Percentiles rank a stretch among this genome's conserved stretches.
Conservation (phyloP, 2,113 vertebrate genomes). For the Albula glossodonta region DNA sequence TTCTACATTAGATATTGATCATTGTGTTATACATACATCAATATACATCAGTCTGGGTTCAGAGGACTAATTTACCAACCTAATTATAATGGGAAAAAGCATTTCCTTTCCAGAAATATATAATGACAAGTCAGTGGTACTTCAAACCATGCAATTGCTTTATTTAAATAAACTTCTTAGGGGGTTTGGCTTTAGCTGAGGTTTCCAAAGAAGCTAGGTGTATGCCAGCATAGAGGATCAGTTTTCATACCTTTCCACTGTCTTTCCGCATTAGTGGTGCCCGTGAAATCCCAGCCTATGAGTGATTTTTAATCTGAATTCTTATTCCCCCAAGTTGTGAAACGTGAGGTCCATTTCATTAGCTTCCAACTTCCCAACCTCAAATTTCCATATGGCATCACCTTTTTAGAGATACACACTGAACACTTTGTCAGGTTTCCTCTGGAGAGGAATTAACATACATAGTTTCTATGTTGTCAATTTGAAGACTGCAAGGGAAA, state of each 20-base stretch:
- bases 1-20: not conserved
- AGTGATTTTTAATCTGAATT: conserved; percentile 73
- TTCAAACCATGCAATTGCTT: conserved; percentile 38
- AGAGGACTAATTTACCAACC: not conserved
- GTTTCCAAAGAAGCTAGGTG: conserved; percentile 5
- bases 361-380: conserved; percentile 61
- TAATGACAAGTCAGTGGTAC: conserved; percentile 32
- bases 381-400: conserved; percentile 45
- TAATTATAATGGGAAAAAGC: not conserved
- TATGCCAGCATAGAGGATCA: conserved; percentile 42
- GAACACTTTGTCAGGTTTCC: conserved; percentile 61
- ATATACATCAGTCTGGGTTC: not conserved
- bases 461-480: conserved; percentile 49
- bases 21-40: too few relatives aligned
- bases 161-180: conserved; percentile 14
- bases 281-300: conserved; percentile 45
- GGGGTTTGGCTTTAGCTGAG: conserved; percentile 31
- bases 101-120: not conserved
- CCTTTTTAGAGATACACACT: conserved; percentile 61
- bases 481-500: conserved; percentile 4
- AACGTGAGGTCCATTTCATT: conserved; percentile 69
- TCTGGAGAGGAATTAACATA: conserved; percentile 36
- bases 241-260: conserved; percentile 54
- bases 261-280: conserved; percentile 54
- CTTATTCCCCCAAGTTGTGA: conserved; percentile 72